These are phyloP conservation scores for Mustela erminea DNA, from an alignment of 2,797 vertebrate species.

Conservation along the genomic window DNA sequence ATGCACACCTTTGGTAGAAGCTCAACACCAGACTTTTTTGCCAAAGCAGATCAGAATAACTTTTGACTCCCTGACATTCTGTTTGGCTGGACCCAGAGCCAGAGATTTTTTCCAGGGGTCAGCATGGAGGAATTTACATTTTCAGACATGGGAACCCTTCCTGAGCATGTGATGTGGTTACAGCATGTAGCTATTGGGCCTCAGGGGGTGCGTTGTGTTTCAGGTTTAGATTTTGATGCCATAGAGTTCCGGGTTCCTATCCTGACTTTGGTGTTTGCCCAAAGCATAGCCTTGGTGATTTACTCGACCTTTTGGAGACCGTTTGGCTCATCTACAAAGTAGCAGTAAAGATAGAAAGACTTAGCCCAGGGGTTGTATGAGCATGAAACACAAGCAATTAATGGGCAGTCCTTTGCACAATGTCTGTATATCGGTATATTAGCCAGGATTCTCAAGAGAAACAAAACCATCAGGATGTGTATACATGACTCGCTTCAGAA, in stretches of 20 bases:
- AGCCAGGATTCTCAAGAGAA: neutral
- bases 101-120: neutral
- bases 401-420: neutral
- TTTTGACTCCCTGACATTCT: neutral
- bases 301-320: neutral
- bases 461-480: neutral
- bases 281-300: neutral
- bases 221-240: neutral
- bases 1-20: neutral
- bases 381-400: neutral
- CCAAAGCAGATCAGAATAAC: neutral
- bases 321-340: neutral
- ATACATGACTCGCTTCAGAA: neutral
- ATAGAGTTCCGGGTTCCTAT: neutral
- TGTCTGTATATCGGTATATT: no score
- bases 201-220: neutral
- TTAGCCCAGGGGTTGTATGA: rapidly evolving
- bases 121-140: neutral
- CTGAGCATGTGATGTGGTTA: rapidly evolving
- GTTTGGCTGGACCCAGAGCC: no score
- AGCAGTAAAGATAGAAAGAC: neutral
- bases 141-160: neutral
- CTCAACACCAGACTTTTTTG: neutral
- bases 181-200: rapidly evolving
- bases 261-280: neutral